Conservation (phyloP, 2,113 vertebrate genomes). For the Pleuronectes platessa region DNA sequence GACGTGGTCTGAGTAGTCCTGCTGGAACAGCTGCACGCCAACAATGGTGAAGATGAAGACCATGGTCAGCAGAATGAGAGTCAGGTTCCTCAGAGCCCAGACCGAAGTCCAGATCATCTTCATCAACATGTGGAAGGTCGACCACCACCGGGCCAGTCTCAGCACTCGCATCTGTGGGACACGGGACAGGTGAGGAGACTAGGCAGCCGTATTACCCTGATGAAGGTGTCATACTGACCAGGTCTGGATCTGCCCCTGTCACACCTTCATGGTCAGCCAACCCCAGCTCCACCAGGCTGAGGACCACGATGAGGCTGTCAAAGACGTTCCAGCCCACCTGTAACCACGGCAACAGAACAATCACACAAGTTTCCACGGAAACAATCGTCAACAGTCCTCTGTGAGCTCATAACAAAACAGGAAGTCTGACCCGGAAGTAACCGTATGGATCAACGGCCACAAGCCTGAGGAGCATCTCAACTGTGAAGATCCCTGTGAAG, state of each 20-base stretch:
- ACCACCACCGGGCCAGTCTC: slow-evolving; percentile 94
- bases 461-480: slow-evolving; percentile 91
- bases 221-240: slow-evolving; percentile 80
- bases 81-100: slow-evolving; percentile 87
- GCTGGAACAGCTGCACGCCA: slow-evolving; percentile 92
- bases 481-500: slow-evolving; percentile 89
- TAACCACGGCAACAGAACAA: not conserved
- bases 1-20: slow-evolving; percentile 85
- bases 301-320: slow-evolving; percentile 88
- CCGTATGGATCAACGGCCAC: slow-evolving; percentile 88
- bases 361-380: not conserved
- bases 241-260: slow-evolving; percentile 78
- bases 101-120: slow-evolving; percentile 90
- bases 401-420: not conserved
- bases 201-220: not conserved
- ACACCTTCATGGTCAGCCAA: slow-evolving; percentile 85
- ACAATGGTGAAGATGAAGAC: slow-evolving; percentile 91
- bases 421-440: slow-evolving; percentile 83
- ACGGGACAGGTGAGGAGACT: not conserved
- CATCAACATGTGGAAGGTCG: slow-evolving; percentile 89
- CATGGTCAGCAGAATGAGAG: slow-evolving; percentile 88
- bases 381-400: not conserved
- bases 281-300: slow-evolving; percentile 87
- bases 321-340: slow-evolving; percentile 93
- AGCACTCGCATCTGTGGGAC: slow-evolving; percentile 87